Conservation (phyloP, 30 jellyfish, hydroid and myxozoan genomes). For the Hydractinia symbiolongicarpus region DNA sequence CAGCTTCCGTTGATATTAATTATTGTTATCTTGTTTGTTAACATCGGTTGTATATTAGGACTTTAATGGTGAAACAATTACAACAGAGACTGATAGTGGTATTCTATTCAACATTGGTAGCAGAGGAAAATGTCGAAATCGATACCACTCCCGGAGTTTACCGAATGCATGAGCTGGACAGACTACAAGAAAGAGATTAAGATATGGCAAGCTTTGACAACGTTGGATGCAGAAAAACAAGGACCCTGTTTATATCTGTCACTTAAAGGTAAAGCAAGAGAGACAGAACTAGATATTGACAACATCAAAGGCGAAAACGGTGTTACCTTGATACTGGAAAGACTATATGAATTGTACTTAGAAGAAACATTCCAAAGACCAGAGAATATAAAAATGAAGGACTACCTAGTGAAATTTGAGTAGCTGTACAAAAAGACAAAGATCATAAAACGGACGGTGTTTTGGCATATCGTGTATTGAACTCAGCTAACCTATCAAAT, state of each 20-base stretch:
- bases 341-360: slow-evolving; percentile 40
- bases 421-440: slow-evolving; percentile 22
- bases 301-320: too few species aligned
- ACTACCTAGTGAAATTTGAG: slow-evolving; percentile 30
- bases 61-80: too few species aligned
- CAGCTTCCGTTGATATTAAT: too few species aligned
- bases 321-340: neutral
- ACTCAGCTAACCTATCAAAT: slow-evolving; percentile 41
- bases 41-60: too few species aligned
- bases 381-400: slow-evolving; percentile 27
- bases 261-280: too few species aligned
- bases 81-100: too few species aligned
- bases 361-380: slow-evolving; percentile 44
- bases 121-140: slow-evolving; percentile 8
- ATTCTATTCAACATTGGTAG: neutral
- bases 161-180: neutral
- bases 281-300: too few species aligned
- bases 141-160: neutral
- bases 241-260: too few species aligned
- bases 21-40: too few species aligned
- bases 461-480: slow-evolving; percentile 41
- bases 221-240: slow-evolving; percentile 30
- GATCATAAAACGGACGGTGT: slow-evolving; percentile 44
- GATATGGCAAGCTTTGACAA: slow-evolving; percentile 46
- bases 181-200: slow-evolving; percentile 34